These are phyloP conservation scores for Drosophila tani DNA, from an alignment of 1,140 invertebrate genomes.

Conservation along the genomic window DNA sequence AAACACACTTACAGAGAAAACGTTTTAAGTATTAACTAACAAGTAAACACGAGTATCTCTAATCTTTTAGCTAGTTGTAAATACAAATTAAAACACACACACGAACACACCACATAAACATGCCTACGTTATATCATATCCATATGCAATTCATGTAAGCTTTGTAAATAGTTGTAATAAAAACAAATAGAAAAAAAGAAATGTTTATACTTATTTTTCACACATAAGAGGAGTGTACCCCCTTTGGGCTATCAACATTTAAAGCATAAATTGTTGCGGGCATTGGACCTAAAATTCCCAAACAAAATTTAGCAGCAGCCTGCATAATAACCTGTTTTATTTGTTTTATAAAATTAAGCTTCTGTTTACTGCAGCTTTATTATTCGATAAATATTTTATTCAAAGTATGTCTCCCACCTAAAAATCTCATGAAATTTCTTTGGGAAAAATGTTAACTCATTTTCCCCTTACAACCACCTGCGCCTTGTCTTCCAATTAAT, in stretches of 20 bases:
- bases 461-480: background rate
- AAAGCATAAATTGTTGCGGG: background rate
- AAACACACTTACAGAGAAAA: constrained; percentile 57
- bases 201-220: background rate
- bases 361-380: too few relatives aligned
- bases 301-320: too few relatives aligned
- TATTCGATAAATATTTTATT: too few relatives aligned
- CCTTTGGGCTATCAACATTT: too few relatives aligned
- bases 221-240: background rate
- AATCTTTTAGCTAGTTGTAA: constrained; percentile 64
- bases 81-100: constrained; percentile 29
- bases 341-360: too few relatives aligned
- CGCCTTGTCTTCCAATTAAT: constrained; percentile 28
- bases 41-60: constrained; percentile 45
- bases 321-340: too few relatives aligned
- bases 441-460: background rate
- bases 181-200: constrained; percentile 39
- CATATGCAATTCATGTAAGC: constrained; percentile 59
- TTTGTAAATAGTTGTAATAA: constrained; percentile 78
- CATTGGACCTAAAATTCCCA: background rate
- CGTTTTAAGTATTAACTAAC: constrained; percentile 78
- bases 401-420: background rate
- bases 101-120: constrained; percentile 17
- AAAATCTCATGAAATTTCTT: background rate
- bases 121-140: constrained; percentile 38